Conservation (phyloP, 2,797 vertebrate genomes). For the Cyclura pinguis region DNA sequence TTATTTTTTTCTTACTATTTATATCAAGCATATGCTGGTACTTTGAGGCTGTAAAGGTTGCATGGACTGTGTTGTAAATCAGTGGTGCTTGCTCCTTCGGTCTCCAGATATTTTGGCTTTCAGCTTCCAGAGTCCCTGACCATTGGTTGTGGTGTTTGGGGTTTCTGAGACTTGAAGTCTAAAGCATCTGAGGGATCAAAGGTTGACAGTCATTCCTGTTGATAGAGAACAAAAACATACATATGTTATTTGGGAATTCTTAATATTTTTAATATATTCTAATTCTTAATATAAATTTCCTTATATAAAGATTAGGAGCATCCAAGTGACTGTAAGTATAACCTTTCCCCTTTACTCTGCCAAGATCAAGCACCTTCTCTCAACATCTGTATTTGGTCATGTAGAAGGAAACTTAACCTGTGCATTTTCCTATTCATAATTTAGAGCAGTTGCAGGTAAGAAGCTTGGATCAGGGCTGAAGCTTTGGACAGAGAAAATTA, state of each 20-base stretch:
- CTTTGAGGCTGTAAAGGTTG: not conserved
- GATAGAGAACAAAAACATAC: not conserved
- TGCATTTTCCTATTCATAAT: not conserved
- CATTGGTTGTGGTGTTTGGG: not conserved
- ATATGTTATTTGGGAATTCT: not conserved
- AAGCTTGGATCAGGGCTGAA: not conserved
- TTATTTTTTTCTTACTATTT: not conserved
- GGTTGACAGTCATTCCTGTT: not conserved
- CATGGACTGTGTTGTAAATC: not conserved
- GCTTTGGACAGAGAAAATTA: not conserved
- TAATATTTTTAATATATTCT: not conserved
- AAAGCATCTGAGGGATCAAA: not conserved
- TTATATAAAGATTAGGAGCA: not conserved
- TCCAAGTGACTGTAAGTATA: not conserved
- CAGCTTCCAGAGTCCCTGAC: not conserved
- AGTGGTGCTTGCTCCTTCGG: not conserved
- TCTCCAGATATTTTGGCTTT: not conserved
- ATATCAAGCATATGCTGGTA: not conserved
- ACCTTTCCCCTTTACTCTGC: not conserved
- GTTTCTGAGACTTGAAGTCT: not conserved
- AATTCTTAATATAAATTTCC: not conserved
- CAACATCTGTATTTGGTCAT: not conserved
- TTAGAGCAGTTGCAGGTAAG: not conserved
- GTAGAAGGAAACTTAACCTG: not conserved
- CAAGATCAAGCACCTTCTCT: not conserved